Evolutionary conservation across 2,888 invertebrate species (phyloP).

Genomic region (Dorcus hopei): DNA sequence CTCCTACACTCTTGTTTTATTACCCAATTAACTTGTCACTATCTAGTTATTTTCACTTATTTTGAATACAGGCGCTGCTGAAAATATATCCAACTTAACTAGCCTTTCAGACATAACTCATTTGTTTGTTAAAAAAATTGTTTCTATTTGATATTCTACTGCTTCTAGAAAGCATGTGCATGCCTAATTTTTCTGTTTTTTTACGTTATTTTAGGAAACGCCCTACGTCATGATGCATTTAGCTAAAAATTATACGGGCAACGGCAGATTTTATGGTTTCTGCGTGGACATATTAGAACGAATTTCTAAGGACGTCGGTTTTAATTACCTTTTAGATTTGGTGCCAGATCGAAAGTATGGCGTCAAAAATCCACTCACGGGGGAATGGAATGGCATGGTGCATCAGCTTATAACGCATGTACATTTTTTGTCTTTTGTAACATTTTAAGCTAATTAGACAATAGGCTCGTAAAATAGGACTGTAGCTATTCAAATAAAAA

Average conservation of each 20-base stretch:
- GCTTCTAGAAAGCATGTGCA: no score
- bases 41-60: no score
- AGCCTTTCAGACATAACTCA: no score
- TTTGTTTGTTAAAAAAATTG: no score
- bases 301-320: conserved; percentile 65
- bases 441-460: neutral
- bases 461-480: no score
- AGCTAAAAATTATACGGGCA: conserved; percentile 68
- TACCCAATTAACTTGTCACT: no score
- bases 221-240: conserved; percentile 74
- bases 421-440: conserved; percentile 30
- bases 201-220: conserved; percentile 54
- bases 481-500: no score
- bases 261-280: conserved; percentile 74
- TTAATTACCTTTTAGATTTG: conserved; percentile 67
- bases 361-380: conserved; percentile 58
- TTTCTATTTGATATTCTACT: no score
- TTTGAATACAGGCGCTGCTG: no score
- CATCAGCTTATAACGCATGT: conserved; percentile 70
- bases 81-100: no score
- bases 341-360: conserved; percentile 70
- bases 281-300: conserved; percentile 72
- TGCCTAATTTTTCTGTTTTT: neutral
- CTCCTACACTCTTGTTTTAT: no score
- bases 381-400: conserved; percentile 69